These are phyloP conservation scores for Nasonovia ribisnigri DNA, from an alignment of 2,888 invertebrate genomes.

Conservation along the genomic window DNA sequence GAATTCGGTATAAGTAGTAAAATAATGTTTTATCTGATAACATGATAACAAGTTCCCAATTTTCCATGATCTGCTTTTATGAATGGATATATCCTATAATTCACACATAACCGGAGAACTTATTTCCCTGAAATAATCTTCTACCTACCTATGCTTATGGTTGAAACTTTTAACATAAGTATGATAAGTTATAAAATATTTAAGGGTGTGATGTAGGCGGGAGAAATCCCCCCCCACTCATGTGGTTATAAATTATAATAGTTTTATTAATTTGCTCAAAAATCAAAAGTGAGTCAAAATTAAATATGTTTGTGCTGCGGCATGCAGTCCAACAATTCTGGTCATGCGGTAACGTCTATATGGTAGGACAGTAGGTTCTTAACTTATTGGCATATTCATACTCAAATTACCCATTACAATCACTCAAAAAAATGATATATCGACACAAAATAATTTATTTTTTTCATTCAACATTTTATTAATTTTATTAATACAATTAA, in stretches of 20 bases:
- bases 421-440: not conserved
- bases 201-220: too few relatives aligned
- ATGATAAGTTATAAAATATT: not conserved
- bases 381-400: too few relatives aligned
- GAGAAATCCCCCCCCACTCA: too few relatives aligned
- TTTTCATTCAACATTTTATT: slow-evolving; percentile 16
- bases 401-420: not conserved
- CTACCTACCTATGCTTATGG: not conserved
- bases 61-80: not conserved
- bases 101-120: not conserved
- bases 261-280: too few relatives aligned
- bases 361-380: too few relatives aligned
- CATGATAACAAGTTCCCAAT: not conserved
- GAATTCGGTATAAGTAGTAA: not conserved
- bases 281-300: too few relatives aligned
- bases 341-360: too few relatives aligned
- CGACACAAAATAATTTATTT: not conserved
- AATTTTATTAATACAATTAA: not conserved
- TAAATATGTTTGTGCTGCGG: too few relatives aligned
- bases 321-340: too few relatives aligned
- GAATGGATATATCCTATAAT: not conserved
- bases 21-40: too few relatives aligned
- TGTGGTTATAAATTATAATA: too few relatives aligned
- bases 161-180: not conserved
- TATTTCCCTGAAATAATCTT: not conserved